Base-by-base conservation (phyloP, 2,113 vertebrate genomes). In the Bos indicus region DNA sequence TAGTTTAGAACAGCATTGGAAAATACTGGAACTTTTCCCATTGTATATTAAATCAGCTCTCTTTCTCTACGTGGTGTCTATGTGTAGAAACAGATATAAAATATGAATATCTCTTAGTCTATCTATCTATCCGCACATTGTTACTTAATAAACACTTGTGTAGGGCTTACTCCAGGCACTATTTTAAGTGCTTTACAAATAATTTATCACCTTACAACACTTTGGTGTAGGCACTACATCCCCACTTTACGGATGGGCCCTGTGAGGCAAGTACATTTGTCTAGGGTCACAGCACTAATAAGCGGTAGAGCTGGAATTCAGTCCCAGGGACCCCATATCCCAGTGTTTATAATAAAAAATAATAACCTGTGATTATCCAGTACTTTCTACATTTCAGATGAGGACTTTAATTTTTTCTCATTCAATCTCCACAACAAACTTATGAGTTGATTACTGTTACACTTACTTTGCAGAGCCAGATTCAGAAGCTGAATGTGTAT, bases 101-200 rank as follows among this genome's bases (percentile, higher is more conserved):
- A 78, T 26, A 4, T n/a, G 8, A 51, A 1, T 48, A 4, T 33
- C 13, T 30, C 21, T 28, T 17, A 15, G 57, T 28, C 30, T 26
- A 1, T 23, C 6, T n/a, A 56, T 3, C 6, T 21, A 52, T 4
- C 13, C 0, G 23, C 3, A 12, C 26, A 67, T 28, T 84, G 11
- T 46, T 51, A 30, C 64, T 64, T 96, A 36, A 56, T 46, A 95
- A 56, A 36, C 52, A 60, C 11, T n/a, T 86, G 33, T 14, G 3
- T 46, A 51, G 10, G 16, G 7, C 17, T 88, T 0, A 26, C 28
- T 40, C 5, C 4, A 71, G 52, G 33, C 6, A 86, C 23, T 25
- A 1, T 71, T 46, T 28, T 40, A 84, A 89, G 4, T 40, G 3
- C 5, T 36, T 82, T 57, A 56, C 21, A 71, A 36, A 56, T 83